Base-by-base conservation (phyloP, 2,113 vertebrate genomes). In the Struthio camelus region DNA sequence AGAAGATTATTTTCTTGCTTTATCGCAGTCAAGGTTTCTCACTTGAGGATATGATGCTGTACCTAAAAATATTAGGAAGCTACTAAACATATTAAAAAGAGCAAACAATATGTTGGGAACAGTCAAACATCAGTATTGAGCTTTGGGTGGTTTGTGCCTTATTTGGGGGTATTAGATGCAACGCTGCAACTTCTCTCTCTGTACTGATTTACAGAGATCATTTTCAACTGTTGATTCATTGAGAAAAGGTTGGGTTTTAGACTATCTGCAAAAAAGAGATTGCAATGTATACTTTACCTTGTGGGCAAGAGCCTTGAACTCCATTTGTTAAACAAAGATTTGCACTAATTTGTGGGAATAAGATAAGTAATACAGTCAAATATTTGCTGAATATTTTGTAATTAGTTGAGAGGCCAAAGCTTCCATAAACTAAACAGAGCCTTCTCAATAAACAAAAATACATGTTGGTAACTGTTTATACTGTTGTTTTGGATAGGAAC, bases 331-430 rank as follows among this genome's bases (percentile, higher is more conserved):
- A 98, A 97, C 94, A 98, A 83, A 97, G 88, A 94, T 76, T 88
- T 91, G 23, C 90, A 82, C 94, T 87, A 94, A 94, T 97, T 96
- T 98, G 64, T 95, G 80, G 93, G 88, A 66, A 94, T 48, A 82
- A 97, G 96, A 89, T 97, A 97, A 96, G 95, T 96, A 75, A 91
- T 92, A 95, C 84, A 65, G 83, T 94, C 97, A 98, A 98, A 98
- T 98, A 98, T 98, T 98, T 98, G 97, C 96, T 80, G 59, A 96
- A 87, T 87, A 96, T 98, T 98, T 98, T 98, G 97, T 94, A 98
- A 98, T 97, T 97, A 93, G 54, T 62, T 90, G 59, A 96, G 82
- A 97, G 89, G 86, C 87, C 92, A 90, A 78, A 96, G 34, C 87
- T 34, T 95, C 78, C 76, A 95, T 94, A 92, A 94, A 93, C 80